Evolutionary conservation across 2,888 invertebrate genomes (phyloP).

Genomic region (Trissolcus brochymenae): DNA sequence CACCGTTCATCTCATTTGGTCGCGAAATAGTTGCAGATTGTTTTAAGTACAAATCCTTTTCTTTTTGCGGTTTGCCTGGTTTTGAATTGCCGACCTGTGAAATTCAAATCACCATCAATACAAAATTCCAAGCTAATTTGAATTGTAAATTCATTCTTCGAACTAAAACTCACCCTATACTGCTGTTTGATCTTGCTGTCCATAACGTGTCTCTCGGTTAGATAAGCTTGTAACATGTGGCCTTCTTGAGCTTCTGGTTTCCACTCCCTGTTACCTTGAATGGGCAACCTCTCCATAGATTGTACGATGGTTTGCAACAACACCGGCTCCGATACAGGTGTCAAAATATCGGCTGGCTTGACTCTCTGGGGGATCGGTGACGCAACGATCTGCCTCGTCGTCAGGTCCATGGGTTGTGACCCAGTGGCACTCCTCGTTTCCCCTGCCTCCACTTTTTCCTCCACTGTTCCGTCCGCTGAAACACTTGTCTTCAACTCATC

Average conservation of each 20-base stretch:
- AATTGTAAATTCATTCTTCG: background rate
- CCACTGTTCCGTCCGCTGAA: conserved; percentile 61
- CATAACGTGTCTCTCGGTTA: conserved; percentile 84
- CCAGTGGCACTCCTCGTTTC: conserved; percentile 50
- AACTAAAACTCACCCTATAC: conserved; percentile 61
- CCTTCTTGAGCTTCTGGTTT: conserved; percentile 79
- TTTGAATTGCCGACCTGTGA: conserved; percentile 63
- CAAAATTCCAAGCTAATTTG: background rate
- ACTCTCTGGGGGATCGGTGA: conserved; percentile 62
- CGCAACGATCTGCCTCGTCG: conserved; percentile 67
- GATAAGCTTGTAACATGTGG: conserved; percentile 84
- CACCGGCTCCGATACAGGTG: conserved; percentile 81
- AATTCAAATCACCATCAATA: background rate
- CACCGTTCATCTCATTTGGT: conserved; percentile 59
- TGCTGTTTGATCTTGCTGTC: conserved; percentile 84
- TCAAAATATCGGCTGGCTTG: conserved; percentile 78
- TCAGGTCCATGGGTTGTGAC: conserved; percentile 76
- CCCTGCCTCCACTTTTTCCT: conserved; percentile 63
- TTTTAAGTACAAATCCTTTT: conserved; percentile 62
- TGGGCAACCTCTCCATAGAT: conserved; percentile 81
- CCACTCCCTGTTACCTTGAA: conserved; percentile 78
- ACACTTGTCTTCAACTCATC: conserved; percentile 62
- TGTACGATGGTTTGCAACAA: conserved; percentile 81
- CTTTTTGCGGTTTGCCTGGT: conserved; percentile 60
- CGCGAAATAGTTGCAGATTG: conserved; percentile 50